Evolutionary conservation across 2,113 vertebrate genomes (phyloP), one percentile per base, ranked within the genome.

Genomic region (Cariama cristata): DNA sequence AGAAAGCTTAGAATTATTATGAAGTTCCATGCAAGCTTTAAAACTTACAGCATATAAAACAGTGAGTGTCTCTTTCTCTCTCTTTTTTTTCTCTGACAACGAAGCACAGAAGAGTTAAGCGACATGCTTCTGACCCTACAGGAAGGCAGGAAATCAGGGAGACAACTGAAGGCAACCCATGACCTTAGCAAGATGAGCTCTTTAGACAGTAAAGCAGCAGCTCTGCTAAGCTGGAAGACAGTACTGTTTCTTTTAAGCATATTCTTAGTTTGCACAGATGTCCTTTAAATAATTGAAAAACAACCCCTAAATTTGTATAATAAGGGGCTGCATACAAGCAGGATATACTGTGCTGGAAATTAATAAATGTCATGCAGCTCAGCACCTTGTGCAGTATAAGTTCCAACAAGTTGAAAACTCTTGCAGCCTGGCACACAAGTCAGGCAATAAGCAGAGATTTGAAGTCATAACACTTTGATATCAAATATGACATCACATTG

Each of bases 271-370:
- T 90, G 67, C 53, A 92, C 67, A 80, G 47, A 64, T 83, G 55
- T 88, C 50, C 42, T 88, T 93, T 94, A 92, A 85, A 90, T 90
- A 88, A 90, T 10, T 94, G 50, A 92, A 77, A 90, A 90, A 49
- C 14, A 92, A 30, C 5, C 13, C 66, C 79, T 90, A 38, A 47
- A 79, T 93, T 69, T 92, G 32, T 83, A 27, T 80, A 91, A 81
- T 59, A 90, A 94, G 8, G 19, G 19, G 59, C 44, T 67, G 47
- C 55, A 76, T 55, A 38, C 10, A 62, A 86, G 63, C 55, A 90
- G 33, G 14, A 58, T 45, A 45, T 50, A 88, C 80, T 68, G 22
- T 79, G 45, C 42, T 73, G 55, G 67, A 92, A 95, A 77, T 90
- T 47, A 88, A 90, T 55, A 86, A 88, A 88, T 80, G 63, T 88